Percentiles rank a stretch among this genome's conserved stretches.
Conservation (phyloP, 2,888 invertebrate genomes). For the Callyntrura sp. region DNA sequence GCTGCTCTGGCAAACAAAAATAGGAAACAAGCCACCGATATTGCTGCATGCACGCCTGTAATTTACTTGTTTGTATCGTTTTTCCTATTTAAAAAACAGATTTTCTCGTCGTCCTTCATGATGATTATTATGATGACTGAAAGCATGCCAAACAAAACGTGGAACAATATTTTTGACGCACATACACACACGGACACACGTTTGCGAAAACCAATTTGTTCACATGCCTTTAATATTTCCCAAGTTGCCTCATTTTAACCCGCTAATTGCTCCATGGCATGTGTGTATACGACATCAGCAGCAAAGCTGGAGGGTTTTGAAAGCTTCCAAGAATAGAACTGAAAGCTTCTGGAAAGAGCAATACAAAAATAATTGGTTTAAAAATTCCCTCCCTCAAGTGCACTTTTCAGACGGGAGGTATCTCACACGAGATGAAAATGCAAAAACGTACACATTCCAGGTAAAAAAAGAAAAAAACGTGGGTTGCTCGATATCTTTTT, state of each 20-base stretch:
- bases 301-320: neutral
- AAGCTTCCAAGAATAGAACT: too few species aligned
- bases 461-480: too few species aligned
- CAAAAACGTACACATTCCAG: neutral
- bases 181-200: neutral
- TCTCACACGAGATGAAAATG: neutral
- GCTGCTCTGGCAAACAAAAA: neutral
- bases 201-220: slow-evolving; percentile 27
- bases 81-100: neutral
- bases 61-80: slow-evolving; percentile 34
- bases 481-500: neutral
- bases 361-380: too few species aligned
- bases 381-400: neutral
- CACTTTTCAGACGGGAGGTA: neutral
- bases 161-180: neutral
- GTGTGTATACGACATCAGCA: neutral
- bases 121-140: slow-evolving; percentile 9
- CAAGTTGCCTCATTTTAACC: slow-evolving; percentile 23
- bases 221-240: slow-evolving; percentile 7
- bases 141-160: slow-evolving; percentile 6
- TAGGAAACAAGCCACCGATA: neutral
- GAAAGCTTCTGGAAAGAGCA: too few species aligned
- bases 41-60: neutral
- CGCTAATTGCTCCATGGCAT: slow-evolving; percentile 26
- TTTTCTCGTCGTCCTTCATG: neutral